These are phyloP conservation scores for Homalodisca vitripennis DNA, from an alignment of 1,140 invertebrate species.

Conservation along the genomic window DNA sequence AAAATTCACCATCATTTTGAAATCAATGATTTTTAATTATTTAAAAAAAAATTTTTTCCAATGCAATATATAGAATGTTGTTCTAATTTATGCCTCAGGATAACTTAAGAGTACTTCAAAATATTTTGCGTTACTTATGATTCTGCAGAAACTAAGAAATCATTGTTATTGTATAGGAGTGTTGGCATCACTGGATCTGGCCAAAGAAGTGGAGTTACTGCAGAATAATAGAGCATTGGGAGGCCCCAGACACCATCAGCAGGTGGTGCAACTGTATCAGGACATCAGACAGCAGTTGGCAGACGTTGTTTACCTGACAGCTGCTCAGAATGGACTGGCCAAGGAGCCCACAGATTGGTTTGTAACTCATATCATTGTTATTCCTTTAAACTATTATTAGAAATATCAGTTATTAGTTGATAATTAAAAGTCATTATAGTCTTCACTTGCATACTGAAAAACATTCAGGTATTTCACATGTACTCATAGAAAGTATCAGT, in stretches of 20 bases:
- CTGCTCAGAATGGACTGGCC: slow-evolving; percentile 77
- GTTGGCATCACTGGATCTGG: slow-evolving; percentile 53
- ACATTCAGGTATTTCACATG: too few relatives aligned
- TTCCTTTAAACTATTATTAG: slow-evolving; percentile 43
- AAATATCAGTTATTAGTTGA: neutral
- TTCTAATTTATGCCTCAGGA: too few relatives aligned
- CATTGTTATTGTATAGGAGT: slow-evolving; percentile 40
- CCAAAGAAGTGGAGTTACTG: slow-evolving; percentile 68
- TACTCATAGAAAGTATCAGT: too few relatives aligned
- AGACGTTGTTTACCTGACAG: slow-evolving; percentile 83
- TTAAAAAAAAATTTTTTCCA: too few relatives aligned
- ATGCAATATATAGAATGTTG: too few relatives aligned
- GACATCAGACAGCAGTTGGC: slow-evolving; percentile 77
- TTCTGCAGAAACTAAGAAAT: too few relatives aligned
- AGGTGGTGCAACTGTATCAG: slow-evolving; percentile 76
- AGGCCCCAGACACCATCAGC: slow-evolving; percentile 76
- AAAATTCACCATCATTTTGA: too few relatives aligned
- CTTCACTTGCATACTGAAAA: too few relatives aligned
- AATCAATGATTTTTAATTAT: too few relatives aligned
- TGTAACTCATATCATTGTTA: slow-evolving; percentile 43
- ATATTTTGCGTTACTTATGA: too few relatives aligned
- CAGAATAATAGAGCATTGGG: slow-evolving; percentile 87
- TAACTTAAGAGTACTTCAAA: too few relatives aligned
- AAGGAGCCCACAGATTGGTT: slow-evolving; percentile 57
- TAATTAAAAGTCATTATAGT: neutral